Evolutionary conservation across 2,797 vertebrate species (phyloP).

Genomic region (Harpagifer antarcticus): DNA sequence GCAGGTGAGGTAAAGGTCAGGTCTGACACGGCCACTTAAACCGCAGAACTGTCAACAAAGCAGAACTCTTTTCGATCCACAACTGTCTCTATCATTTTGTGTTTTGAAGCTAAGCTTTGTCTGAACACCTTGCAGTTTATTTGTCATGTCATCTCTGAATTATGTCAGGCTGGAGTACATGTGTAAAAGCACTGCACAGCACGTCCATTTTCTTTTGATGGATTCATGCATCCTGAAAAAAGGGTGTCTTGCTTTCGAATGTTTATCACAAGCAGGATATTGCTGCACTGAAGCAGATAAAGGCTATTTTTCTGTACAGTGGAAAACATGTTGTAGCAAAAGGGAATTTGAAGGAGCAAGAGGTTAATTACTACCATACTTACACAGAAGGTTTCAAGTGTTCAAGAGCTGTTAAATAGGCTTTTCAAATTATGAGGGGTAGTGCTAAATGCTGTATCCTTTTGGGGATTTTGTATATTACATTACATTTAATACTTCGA

Average conservation of each 20-base stretch:
- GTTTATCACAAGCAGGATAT: background rate
- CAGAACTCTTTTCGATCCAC: background rate
- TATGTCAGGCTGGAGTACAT: background rate
- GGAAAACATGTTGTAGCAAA: background rate
- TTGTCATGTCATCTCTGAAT: background rate
- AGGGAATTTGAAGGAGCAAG: background rate
- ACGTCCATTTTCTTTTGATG: conserved; percentile 9
- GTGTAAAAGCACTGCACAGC: background rate
- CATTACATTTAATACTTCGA: too few species aligned
- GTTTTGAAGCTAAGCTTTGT: background rate
- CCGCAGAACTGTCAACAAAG: too few species aligned
- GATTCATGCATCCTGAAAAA: background rate
- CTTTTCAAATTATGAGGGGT: background rate
- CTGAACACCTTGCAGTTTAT: background rate
- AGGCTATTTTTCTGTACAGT: background rate
- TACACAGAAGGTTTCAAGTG: background rate
- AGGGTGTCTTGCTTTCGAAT: conserved; percentile 1
- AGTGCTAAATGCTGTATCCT: background rate
- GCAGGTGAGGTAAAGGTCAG: too few species aligned
- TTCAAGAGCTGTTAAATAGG: background rate
- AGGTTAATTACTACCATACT: background rate
- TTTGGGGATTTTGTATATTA: background rate
- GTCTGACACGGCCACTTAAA: too few species aligned
- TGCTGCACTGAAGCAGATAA: background rate
- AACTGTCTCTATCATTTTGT: background rate